Conservation (phyloP, 92 coral and sea anemone species). For the Phymanthus crucifer region DNA sequence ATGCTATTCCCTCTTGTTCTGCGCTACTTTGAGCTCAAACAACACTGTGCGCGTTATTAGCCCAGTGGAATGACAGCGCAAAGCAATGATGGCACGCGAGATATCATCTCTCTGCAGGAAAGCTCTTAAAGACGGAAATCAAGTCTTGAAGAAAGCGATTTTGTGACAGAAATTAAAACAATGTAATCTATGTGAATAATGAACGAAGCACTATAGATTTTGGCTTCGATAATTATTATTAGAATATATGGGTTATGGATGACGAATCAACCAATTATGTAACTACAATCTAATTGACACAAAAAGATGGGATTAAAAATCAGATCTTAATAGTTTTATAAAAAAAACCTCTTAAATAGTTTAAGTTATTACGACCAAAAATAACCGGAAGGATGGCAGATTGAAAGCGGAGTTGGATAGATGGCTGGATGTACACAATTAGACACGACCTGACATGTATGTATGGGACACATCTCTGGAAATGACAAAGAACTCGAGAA, state of each 20-base stretch:
- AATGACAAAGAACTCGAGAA: neutral
- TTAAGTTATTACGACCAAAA: neutral
- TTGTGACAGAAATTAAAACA: neutral
- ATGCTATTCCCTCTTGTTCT: neutral
- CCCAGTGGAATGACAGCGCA: neutral
- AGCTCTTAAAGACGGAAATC: neutral
- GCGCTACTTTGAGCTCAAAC: neutral
- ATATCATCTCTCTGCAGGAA: neutral
- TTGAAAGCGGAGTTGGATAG: neutral
- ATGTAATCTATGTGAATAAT: neutral
- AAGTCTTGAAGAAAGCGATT: neutral
- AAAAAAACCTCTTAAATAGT: neutral
- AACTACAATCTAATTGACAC: neutral
- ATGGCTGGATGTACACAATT: neutral
- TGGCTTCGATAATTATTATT: neutral
- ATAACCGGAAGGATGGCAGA: neutral
- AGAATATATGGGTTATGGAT: neutral
- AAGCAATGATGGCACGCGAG: neutral
- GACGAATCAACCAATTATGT: neutral
- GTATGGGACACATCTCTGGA: neutral
- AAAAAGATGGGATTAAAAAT: neutral
- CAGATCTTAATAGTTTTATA: neutral
- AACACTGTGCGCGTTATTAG: neutral
- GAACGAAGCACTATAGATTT: neutral
- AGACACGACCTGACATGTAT: neutral